Evolutionary conservation across 2,797 vertebrate species (phyloP).

Genomic region (Carcharodon carcharias): DNA sequence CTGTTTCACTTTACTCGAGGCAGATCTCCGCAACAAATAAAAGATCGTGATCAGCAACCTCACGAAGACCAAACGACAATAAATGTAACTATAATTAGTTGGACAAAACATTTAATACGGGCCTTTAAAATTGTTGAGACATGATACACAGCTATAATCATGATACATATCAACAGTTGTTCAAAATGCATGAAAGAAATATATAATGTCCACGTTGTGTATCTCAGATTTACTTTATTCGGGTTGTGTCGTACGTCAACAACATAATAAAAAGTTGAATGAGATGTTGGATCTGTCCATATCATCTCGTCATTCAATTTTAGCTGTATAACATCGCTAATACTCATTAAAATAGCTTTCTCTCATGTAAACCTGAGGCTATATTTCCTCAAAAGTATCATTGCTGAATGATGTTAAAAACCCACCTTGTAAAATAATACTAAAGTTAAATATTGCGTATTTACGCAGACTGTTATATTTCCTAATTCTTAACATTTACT

Average conservation of each 20-base stretch:
- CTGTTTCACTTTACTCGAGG: constrained; percentile 32
- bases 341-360: neutral
- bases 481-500: neutral
- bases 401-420: neutral
- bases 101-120: constrained; percentile 19
- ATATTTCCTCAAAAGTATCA: neutral
- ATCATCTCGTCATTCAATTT: neutral
- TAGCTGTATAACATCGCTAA: neutral
- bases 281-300: neutral
- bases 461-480: neutral
- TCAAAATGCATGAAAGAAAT: neutral
- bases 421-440: neutral
- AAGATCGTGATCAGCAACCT: constrained; percentile 35
- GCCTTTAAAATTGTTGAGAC: constrained; percentile 18
- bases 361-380: neutral
- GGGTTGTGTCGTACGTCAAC: neutral
- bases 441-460: neutral
- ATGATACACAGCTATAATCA: constrained; percentile 1
- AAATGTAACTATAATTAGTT: constrained; percentile 36
- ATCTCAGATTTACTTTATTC: neutral
- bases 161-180: constrained; percentile 31
- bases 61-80: constrained; percentile 28
- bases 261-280: neutral
- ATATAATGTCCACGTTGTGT: neutral
- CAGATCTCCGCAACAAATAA: constrained; percentile 25